phyloP scores from a whole-genome alignment of 1,140 invertebrate genomes.

The Lepidurus arcticus region DNA sequence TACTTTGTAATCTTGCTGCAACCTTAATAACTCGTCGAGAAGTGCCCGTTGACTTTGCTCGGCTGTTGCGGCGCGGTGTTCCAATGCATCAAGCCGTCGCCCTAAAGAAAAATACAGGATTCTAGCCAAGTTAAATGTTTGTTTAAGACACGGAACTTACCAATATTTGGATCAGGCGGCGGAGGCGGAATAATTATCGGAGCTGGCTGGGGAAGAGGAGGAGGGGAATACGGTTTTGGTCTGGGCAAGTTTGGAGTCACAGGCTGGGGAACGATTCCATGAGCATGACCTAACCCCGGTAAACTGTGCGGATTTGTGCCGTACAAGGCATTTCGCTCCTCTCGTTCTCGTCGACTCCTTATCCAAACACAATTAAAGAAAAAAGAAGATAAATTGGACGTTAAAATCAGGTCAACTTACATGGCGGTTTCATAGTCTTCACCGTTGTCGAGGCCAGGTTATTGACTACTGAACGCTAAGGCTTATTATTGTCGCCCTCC shows the following conservation, averaged over 20 bases:
- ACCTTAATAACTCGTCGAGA: not conserved
- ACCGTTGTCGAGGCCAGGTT: not conserved
- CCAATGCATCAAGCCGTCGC: not conserved
- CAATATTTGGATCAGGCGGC: not conserved
- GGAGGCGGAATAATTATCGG: not conserved
- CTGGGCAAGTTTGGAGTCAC: not conserved
- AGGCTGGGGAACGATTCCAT: not conserved
- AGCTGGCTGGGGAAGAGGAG: not conserved
- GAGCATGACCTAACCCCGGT: not conserved
- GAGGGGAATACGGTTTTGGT: not conserved
- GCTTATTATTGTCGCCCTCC: not conserved
- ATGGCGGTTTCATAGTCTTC: not conserved
- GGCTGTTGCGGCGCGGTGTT: not conserved
- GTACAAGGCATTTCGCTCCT: slow-evolving; percentile 3
- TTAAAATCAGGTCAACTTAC: not conserved
- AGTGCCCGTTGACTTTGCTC: not conserved
- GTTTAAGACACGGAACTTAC: not conserved
- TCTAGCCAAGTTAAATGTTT: not conserved
- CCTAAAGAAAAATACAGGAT: not conserved
- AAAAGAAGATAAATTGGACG: not conserved
- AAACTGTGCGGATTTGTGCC: slow-evolving; percentile 18
- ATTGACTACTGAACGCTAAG: not conserved
- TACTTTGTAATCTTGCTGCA: not conserved
- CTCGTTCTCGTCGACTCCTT: slow-evolving; percentile 1
- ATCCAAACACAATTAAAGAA: not conserved